These are phyloP conservation scores for Zaprionus africanus DNA, from an alignment of 1,140 invertebrate species.

Conservation along the genomic window DNA sequence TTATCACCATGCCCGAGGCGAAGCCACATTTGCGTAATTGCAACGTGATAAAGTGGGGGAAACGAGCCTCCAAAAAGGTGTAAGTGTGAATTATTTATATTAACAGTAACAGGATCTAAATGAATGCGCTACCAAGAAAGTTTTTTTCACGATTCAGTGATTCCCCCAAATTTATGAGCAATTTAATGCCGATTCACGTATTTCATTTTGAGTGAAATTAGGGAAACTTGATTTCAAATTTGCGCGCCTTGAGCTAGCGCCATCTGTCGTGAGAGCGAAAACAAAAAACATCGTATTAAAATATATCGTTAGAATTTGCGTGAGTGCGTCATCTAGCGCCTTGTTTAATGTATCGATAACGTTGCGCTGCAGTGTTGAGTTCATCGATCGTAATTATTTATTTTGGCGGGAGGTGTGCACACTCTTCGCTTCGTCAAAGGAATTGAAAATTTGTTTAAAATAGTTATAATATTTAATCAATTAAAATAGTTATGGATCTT, in stretches of 20 bases:
- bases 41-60: constrained; percentile 4
- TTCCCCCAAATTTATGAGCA: neutral
- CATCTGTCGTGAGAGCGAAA: constrained; percentile 20
- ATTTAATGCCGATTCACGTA: neutral
- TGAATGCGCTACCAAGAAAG: neutral
- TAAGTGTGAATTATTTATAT: neutral
- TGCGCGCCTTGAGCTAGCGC: constrained; percentile 36
- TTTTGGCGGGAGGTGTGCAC: constrained; percentile 56
- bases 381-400: constrained; percentile 22
- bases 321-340: neutral
- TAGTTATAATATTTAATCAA: constrained; percentile 1
- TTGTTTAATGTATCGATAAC: neutral
- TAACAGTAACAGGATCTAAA: neutral
- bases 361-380: neutral
- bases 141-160: neutral
- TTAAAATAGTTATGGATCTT: constrained; percentile 77
- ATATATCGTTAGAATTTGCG: neutral
- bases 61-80: neutral
- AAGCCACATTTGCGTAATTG: neutral
- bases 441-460: constrained; percentile 11
- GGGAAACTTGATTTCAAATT: constrained; percentile 24
- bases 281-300: neutral
- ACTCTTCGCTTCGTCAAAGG: constrained; percentile 15
- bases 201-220: neutral
- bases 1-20: neutral